Evolutionary conservation across 2,888 invertebrate genomes (phyloP).

Genomic region (Oscheius onirici): DNA sequence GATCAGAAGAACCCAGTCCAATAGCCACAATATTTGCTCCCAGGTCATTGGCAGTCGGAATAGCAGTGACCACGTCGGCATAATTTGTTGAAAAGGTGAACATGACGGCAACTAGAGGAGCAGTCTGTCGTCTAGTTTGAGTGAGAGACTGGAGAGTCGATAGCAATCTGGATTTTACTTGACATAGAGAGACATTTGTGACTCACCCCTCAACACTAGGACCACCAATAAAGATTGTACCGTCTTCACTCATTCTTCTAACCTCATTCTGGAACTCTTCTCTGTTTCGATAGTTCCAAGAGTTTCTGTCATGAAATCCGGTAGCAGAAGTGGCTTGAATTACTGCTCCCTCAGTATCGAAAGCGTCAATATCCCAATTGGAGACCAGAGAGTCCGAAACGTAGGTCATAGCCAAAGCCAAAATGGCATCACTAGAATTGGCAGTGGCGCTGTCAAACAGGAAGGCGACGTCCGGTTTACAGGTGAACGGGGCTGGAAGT

Average conservation of each 20-base stretch:
- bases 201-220: slow-evolving; percentile 2
- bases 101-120: slow-evolving; percentile 2
- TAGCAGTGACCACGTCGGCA: not conserved
- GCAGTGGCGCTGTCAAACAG: slow-evolving; percentile 23
- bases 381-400: not conserved
- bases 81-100: slow-evolving; percentile 24
- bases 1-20: slow-evolving; percentile 14
- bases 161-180: not conserved
- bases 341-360: slow-evolving; percentile 13
- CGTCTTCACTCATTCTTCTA: not conserved
- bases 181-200: not conserved
- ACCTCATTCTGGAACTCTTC: not conserved
- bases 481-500: slow-evolving; percentile 12
- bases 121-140: not conserved
- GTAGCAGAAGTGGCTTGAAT: not conserved
- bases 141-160: not conserved
- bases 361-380: slow-evolving; percentile 7
- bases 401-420: not conserved
- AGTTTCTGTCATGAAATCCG: not conserved
- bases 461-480: slow-evolving; percentile 31
- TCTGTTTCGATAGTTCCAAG: slow-evolving; percentile 1
- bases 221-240: not conserved
- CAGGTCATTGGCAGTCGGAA: not conserved
- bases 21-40: slow-evolving; percentile 11
- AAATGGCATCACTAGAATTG: slow-evolving; percentile 3